A percentile compares a stretch with the other conserved stretches of the same genome.
Evolutionary conservation across 1,140 invertebrate genomes (phyloP).

Genomic region (Schlechtendalia chinensis): DNA sequence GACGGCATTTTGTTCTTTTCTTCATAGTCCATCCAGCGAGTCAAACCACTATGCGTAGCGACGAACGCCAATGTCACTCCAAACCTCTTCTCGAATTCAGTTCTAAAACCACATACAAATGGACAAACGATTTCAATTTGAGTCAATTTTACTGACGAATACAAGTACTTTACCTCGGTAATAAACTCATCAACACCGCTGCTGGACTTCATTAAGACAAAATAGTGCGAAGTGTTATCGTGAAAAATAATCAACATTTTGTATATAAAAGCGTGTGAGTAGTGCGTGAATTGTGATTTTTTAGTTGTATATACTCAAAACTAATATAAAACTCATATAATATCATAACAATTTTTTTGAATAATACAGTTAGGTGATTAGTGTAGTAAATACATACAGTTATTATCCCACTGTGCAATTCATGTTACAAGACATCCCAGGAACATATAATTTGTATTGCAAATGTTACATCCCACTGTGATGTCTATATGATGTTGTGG

Average conservation of each 20-base stretch:
- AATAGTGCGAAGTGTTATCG: conserved; percentile 52
- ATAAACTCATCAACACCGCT: conserved; percentile 75
- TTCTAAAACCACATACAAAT: conserved; percentile 59
- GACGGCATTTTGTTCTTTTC: conserved; percentile 45
- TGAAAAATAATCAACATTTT: conserved; percentile 47
- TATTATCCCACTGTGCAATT: too few relatives aligned
- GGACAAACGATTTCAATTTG: neutral
- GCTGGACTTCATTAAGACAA: conserved; percentile 64
- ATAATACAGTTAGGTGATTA: neutral
- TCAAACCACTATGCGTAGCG: conserved; percentile 83
- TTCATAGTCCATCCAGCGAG: conserved; percentile 79
- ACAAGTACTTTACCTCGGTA: conserved; percentile 74
- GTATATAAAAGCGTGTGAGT: conserved; percentile 22
- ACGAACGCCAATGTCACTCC: conserved; percentile 82
- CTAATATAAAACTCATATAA: neutral
- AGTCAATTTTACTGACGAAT: neutral
- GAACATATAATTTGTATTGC: too few relatives aligned
- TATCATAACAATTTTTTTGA: neutral
- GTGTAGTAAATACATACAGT: too few relatives aligned
- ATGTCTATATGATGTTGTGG: too few relatives aligned
- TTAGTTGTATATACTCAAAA: neutral
- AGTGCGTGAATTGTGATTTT: conserved; percentile 18
- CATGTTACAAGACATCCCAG: too few relatives aligned
- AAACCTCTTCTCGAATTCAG: conserved; percentile 77
- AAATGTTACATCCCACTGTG: too few relatives aligned